Percentiles rank a stretch among this genome's conserved stretches.
Conservation (phyloP, 2,888 invertebrate species). For the Diogma glabrata region DNA sequence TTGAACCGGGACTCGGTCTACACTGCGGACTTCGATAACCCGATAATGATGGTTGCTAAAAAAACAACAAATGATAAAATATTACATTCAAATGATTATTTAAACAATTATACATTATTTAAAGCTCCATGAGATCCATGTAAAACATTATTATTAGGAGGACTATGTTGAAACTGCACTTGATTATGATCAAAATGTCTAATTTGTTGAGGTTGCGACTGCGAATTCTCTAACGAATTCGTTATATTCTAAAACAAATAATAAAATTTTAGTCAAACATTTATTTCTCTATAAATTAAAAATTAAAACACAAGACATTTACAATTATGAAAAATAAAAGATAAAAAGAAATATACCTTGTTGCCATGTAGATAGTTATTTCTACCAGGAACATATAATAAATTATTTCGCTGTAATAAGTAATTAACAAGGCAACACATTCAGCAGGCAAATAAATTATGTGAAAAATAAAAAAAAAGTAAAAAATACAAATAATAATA, state of each 20-base stretch:
- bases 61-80: slow-evolving; percentile 3
- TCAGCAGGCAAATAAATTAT: slow-evolving; percentile 43
- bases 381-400: slow-evolving; percentile 78
- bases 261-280: neutral
- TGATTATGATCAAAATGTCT: slow-evolving; percentile 17
- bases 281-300: neutral
- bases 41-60: slow-evolving; percentile 29
- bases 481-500: slow-evolving; percentile 13
- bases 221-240: slow-evolving; percentile 10
- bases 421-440: slow-evolving; percentile 36
- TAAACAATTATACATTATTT: slow-evolving; percentile 13
- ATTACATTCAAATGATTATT: neutral
- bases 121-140: slow-evolving; percentile 27
- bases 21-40: slow-evolving; percentile 43
- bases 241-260: slow-evolving; percentile 8
- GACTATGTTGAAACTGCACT: slow-evolving; percentile 19
- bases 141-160: slow-evolving; percentile 21
- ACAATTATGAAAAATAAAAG: slow-evolving; percentile 33
- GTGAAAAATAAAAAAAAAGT: slow-evolving; percentile 36
- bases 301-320: slow-evolving; percentile 11
- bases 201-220: slow-evolving; percentile 14
- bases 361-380: slow-evolving; percentile 71
- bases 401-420: slow-evolving; percentile 66
- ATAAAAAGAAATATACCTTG: slow-evolving; percentile 55
- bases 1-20: slow-evolving; percentile 45